Evolutionary conservation across 2,113 vertebrate species (phyloP), one percentile per base, ranked within the genome.

Genomic region (Ardeotis arabs): DNA sequence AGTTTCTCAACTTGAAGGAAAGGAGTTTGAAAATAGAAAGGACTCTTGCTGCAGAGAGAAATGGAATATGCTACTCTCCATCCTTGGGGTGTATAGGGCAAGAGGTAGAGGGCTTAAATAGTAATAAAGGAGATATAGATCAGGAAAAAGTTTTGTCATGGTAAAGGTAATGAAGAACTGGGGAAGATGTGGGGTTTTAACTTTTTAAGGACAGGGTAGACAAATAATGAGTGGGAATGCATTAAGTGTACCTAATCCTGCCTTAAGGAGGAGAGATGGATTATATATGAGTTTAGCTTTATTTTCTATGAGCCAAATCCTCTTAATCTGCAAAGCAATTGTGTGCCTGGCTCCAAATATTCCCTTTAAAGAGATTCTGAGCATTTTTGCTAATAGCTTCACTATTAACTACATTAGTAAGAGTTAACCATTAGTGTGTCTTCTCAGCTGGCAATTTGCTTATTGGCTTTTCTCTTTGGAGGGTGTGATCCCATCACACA

Each of bases 391-490:
- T 91, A 89, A 82, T 69, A 73, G 31, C 31, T 82, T 82, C 29
- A 15, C 18, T 69, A 50, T 31, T 72, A 84, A 45, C 81, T 84
- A 8, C n/a, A 66, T 84, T 89, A 79, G 69, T 68, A 94, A 6
- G 22, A 87, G 25, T 79, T 91, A 91, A 92, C 84, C 25, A 89
- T 72, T 59, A 79, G 9, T 66, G 58, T 87, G 67, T 82, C 77
- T 91, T 24, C 77, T 74, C 81, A 92, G 62, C 50, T 73, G 44
- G 37, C 62, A 87, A 91, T 89, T 94, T 84, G 47, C 76, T 87
- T 56, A 73, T 17, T 93, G 88, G 27, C 58, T 93, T 90, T 86
- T 97, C 49, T 52, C 64, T 96, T 56, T 72, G 60, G 31, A 76
- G 58, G 49, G 31, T 82, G 58, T 72, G 89, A 96, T 76, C 73